Base-by-base conservation (phyloP, 2,797 vertebrate genomes). In the Anguilla anguilla region DNA sequence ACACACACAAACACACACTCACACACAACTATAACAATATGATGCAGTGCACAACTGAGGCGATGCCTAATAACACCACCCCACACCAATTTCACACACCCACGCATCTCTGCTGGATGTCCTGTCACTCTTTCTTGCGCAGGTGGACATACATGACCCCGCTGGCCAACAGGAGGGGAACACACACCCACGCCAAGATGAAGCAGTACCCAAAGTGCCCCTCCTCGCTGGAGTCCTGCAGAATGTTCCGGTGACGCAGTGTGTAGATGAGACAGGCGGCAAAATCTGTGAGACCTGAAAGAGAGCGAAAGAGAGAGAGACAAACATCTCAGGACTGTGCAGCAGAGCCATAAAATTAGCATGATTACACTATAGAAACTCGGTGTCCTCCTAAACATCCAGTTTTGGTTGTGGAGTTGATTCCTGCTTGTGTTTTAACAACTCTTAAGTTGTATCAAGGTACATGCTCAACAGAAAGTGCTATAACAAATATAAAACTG, bases 141-240 rank as follows among this genome's bases (percentile, higher is more conserved):
- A 98, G 93, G 91, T 97, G 97, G 91, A 97, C 95, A 83, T 98
- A 98, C n/a, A 98, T 91, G 53, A 97, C 55, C 6, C 95, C 96
- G 1, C 97, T 98, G 91, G 95, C 61, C 25, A 98, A 94, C 31
- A 97, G 95, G 2, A 98, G 94, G 59, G 97, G 97, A 57, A 97
- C 96, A 43, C 96, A 96, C 84, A 96, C 89, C 97, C 97, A 98
- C 0, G 97, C 97, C 90, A 98, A 91, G 88, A 96, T 93, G 59
- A 97, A 98, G 90, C 97, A 97, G 93, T 97, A 97, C 11, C 97
- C 97, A 6, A 97, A 98, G 88, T 89, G 95, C 88, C 97, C 97
- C 7, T 92, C 84, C 61, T 95, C 93, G 87, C 88, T 91, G 0
- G 89, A 87, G 90, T 95, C 91, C 35, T 89, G 87, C n/a, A 97